Conservation (phyloP, 2,888 invertebrate genomes). For the Andricus curvator region DNA sequence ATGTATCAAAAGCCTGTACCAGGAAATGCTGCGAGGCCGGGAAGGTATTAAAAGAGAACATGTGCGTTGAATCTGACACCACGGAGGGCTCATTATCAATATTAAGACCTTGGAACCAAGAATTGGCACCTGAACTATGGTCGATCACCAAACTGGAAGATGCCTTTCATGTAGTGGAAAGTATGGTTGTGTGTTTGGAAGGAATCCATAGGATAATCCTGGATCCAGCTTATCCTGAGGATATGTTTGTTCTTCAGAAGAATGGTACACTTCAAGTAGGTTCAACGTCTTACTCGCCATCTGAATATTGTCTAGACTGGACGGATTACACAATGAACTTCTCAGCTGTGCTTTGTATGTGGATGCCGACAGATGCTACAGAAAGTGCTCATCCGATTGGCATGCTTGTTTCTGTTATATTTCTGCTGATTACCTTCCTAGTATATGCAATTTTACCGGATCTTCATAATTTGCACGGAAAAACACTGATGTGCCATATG, state of each 20-base stretch:
- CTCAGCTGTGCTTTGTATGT: constrained; percentile 47
- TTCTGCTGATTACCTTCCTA: constrained; percentile 65
- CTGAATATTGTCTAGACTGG: constrained; percentile 55
- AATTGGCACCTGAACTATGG: constrained; percentile 49
- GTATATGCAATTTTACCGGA: constrained; percentile 69
- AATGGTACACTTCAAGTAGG: constrained; percentile 48
- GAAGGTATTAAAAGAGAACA: constrained; percentile 43
- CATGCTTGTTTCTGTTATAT: constrained; percentile 64
- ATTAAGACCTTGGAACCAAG: constrained; percentile 42
- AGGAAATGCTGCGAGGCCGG: constrained; percentile 57
- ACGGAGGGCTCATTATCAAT: constrained; percentile 32
- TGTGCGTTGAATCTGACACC: constrained; percentile 38
- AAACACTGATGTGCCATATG: constrained; percentile 67
- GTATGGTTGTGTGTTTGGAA: constrained; percentile 29
- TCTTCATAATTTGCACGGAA: constrained; percentile 71
- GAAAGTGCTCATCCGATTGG: constrained; percentile 54
- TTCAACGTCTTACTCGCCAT: constrained; percentile 29
- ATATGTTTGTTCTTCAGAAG: constrained; percentile 52
- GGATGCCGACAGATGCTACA: not conserved
- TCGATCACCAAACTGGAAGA: constrained; percentile 43
- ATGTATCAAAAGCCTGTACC: constrained; percentile 49
- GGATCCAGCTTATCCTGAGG: constrained; percentile 51
- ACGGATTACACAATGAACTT: constrained; percentile 32
- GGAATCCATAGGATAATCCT: constrained; percentile 44
- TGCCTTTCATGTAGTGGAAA: constrained; percentile 48